Conservation (phyloP, 2,797 vertebrate species). For the Acanthornis magna region DNA sequence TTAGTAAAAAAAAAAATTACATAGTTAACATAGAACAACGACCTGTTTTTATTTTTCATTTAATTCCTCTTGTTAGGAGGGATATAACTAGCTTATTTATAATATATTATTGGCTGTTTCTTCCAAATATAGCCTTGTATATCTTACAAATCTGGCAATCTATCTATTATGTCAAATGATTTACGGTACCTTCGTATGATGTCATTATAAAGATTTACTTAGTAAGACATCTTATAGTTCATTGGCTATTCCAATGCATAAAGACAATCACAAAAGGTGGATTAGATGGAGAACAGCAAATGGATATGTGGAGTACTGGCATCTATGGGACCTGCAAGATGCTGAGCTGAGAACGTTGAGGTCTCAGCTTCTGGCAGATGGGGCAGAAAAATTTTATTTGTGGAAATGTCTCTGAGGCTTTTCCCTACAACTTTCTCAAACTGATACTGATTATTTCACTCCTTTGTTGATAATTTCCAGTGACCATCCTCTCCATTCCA, state of each 20-base stretch:
- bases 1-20: not conserved
- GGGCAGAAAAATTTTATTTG: not conserved
- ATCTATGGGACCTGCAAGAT: not conserved
- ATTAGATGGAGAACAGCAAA: not conserved
- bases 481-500: fast-evolving
- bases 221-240: not conserved
- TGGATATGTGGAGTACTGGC: not conserved
- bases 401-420: not conserved
- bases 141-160: not conserved
- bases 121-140: not conserved
- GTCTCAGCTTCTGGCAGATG: not conserved
- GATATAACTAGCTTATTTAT: not conserved
- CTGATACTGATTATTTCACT: fast-evolving
- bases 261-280: not conserved
- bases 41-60: not conserved
- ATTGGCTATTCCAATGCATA: not conserved
- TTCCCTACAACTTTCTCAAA: not conserved
- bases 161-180: not conserved
- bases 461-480: not conserved
- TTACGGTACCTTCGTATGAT: not conserved
- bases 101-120: not conserved
- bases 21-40: not conserved
- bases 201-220: not conserved
- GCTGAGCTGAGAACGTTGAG: not conserved
- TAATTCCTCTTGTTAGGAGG: not conserved